phyloP scores from a whole-genome alignment of 2,888 invertebrate genomes.

The Sinohyriopsis cumingii region DNA sequence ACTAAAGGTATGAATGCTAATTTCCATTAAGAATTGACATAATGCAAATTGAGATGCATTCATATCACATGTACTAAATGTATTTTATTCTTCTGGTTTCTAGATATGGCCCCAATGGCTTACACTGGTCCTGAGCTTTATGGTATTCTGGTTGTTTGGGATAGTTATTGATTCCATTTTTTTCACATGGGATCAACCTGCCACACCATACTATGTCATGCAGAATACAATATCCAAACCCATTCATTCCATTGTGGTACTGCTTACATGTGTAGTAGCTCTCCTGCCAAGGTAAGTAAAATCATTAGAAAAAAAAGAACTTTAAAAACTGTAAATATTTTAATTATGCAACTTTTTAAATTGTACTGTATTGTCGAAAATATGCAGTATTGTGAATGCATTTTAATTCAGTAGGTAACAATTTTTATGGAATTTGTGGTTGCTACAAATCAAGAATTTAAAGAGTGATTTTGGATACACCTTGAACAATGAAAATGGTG shows the following conservation, averaged over 20 bases:
- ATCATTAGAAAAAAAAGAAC: neutral
- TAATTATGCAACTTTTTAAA: neutral
- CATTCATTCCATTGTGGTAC: constrained; percentile 86
- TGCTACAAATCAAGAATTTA: too few relatives aligned
- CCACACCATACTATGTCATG: constrained; percentile 91
- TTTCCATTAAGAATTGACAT: too few relatives aligned
- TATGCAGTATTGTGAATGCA: neutral
- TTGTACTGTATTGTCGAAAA: too few relatives aligned
- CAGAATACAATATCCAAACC: constrained; percentile 83
- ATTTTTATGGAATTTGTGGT: neutral
- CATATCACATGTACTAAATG: too few relatives aligned
- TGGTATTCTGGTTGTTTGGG: constrained; percentile 86
- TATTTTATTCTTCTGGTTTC: constrained; percentile 16
- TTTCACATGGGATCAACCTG: constrained; percentile 85
- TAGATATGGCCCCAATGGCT: constrained; percentile 67
- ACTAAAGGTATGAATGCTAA: too few relatives aligned
- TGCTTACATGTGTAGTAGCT: constrained; percentile 84
- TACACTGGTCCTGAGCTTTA: constrained; percentile 79
- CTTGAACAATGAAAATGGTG: too few relatives aligned
- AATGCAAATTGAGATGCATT: too few relatives aligned
- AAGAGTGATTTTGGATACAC: too few relatives aligned
- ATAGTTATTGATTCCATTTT: constrained; percentile 88
- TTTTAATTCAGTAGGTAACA: neutral
- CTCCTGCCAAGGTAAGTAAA: constrained; percentile 59
- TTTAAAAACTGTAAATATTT: neutral